phyloP scores from a whole-genome alignment of 2,797 vertebrate genomes.

The Lemur catta region DNA sequence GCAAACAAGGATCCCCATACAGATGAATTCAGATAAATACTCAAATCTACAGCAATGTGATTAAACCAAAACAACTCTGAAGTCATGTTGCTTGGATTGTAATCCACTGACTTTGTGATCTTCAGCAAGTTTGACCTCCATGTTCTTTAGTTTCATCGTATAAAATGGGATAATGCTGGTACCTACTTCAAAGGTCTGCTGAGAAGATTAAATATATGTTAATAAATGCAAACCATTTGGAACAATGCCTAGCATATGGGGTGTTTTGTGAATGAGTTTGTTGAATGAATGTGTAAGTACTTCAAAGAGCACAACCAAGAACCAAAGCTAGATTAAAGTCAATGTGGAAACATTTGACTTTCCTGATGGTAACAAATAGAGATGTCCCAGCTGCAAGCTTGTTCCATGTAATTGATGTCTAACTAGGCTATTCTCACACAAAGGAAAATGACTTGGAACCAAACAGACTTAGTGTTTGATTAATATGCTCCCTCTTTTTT shows the following conservation, averaged over 20 bases:
- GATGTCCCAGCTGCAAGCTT: background rate
- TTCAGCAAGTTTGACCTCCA: background rate
- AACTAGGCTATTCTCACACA: background rate
- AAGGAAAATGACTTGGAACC: background rate
- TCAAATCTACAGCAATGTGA: background rate
- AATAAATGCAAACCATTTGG: background rate
- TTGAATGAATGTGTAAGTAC: background rate
- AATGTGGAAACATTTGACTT: background rate
- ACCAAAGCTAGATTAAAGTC: background rate
- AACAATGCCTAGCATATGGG: background rate
- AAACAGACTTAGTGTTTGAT: background rate
- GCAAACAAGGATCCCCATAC: background rate
- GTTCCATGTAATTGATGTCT: background rate
- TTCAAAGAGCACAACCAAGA: conserved; percentile 2
- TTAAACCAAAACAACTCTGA: background rate
- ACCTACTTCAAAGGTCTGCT: background rate
- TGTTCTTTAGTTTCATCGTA: background rate
- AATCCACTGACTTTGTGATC: background rate
- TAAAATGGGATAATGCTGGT: background rate
- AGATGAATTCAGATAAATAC: background rate
- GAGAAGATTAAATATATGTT: background rate
- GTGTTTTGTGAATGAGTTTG: conserved; percentile 13
- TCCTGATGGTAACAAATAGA: background rate
- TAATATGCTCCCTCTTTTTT: background rate
- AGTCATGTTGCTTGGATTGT: background rate